A percentile compares a stretch with the other conserved stretches of the same genome.
phyloP scores from a whole-genome alignment of 2,888 invertebrate species.

The Liodrosophila aerea region DNA sequence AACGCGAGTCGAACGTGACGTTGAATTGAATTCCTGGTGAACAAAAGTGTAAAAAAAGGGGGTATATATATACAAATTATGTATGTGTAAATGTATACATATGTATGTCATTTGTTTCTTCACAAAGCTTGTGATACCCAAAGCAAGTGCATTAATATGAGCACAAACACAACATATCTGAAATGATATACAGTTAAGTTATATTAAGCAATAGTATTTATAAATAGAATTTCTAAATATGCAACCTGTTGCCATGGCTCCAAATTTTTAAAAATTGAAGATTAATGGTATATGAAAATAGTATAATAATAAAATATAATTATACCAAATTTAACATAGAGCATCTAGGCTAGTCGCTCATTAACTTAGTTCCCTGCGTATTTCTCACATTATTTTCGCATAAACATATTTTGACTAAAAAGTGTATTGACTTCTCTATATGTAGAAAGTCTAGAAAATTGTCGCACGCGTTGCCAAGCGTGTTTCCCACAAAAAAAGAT shows the following conservation, averaged over 20 bases:
- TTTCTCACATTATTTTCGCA: constrained; percentile 9
- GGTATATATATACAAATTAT: not conserved
- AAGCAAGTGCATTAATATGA: constrained; percentile 3
- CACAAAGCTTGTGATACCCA: constrained; percentile 3
- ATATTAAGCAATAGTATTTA: too few species aligned
- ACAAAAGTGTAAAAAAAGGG: constrained; percentile 25
- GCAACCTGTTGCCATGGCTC: too few species aligned
- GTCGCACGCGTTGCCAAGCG: constrained; percentile 34
- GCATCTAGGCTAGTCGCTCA: too few species aligned
- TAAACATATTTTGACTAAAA: constrained; percentile 7
- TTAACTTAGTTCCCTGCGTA: not conserved
- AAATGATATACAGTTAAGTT: too few species aligned
- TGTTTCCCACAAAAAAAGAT: constrained; percentile 13
- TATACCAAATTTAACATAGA: too few species aligned
- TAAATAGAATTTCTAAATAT: too few species aligned
- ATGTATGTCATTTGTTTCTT: not conserved
- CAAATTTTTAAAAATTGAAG: too few species aligned
- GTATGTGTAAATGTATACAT: too few species aligned
- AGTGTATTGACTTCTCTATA: constrained; percentile 1
- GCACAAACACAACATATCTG: too few species aligned
- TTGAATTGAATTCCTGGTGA: constrained; percentile 66
- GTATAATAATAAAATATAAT: too few species aligned
- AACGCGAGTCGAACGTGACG: constrained; percentile 66
- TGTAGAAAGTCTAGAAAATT: not conserved
- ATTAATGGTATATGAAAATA: too few species aligned